Evolutionary conservation across 2,113 vertebrate genomes (phyloP).

Genomic region (Ictalurus punctatus): DNA sequence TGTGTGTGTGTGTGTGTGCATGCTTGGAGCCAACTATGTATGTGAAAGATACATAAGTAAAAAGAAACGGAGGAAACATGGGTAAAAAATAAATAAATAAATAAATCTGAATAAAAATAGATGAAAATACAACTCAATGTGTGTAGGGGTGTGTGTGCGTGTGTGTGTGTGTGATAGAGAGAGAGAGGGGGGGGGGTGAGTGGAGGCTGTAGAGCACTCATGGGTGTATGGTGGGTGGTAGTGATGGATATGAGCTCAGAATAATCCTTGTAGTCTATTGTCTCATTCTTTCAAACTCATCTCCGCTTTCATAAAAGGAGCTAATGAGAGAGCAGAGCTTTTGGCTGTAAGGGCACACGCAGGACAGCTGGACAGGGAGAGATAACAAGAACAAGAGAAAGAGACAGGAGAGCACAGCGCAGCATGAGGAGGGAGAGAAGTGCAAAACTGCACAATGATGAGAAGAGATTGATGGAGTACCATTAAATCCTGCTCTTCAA

Average conservation of each 20-base stretch:
- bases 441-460: neutral
- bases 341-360: conserved; percentile 61
- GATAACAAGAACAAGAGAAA: conserved; percentile 55
- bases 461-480: conserved; percentile 23
- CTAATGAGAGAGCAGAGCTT: conserved; percentile 71
- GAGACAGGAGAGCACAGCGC: conserved; percentile 20
- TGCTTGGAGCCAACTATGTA: neutral
- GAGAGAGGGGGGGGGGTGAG: conserved; percentile 27
- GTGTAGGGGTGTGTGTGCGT: neutral
- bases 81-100: neutral
- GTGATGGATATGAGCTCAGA: conserved; percentile 56
- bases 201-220: conserved; percentile 32
- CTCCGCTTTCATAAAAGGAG: conserved; percentile 64
- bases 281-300: conserved; percentile 72
- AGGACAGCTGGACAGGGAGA: conserved; percentile 58
- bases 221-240: conserved; percentile 19
- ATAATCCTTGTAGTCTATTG: conserved; percentile 71
- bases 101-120: neutral
- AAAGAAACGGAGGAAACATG: neutral
- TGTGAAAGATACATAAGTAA: neutral
- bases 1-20: too few relatives aligned
- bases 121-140: neutral
- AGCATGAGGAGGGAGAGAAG: conserved; percentile 10
- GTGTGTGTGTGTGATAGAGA: neutral
- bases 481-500: conserved; percentile 32